phyloP scores from a whole-genome alignment of 2,888 invertebrate genomes.

The Hemaris fuciformis region DNA sequence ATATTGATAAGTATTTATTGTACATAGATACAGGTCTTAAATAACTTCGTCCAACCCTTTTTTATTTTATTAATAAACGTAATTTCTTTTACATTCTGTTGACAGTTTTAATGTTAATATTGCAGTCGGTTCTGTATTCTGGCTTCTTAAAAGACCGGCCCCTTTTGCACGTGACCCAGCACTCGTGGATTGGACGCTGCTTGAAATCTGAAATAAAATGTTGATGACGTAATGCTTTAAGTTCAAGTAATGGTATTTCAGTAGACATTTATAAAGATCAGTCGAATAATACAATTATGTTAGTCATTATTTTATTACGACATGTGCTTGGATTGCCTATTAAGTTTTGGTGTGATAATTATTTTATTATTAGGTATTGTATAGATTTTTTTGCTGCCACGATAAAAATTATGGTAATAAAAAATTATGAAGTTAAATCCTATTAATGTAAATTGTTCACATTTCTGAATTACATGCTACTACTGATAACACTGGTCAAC shows the following conservation, averaged over 20 bases:
- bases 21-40: no score
- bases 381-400: no score
- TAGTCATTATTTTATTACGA: neutral
- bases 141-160: constrained; percentile 75
- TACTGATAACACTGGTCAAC: no score
- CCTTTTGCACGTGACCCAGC: constrained; percentile 75
- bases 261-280: neutral
- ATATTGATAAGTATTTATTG: no score
- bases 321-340: no score
- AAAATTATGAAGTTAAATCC: no score
- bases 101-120: constrained; percentile 50
- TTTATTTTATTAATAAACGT: neutral
- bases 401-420: no score
- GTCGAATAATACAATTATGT: neutral
- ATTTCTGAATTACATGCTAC: no score
- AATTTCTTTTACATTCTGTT: constrained; percentile 36
- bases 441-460: no score
- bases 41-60: no score
- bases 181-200: constrained; percentile 71
- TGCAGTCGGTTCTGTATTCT: constrained; percentile 67
- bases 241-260: neutral
- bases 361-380: no score
- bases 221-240: neutral
- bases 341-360: no score
- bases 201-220: constrained; percentile 57